A percentile compares a stretch with the other conserved stretches of the same genome.
These are phyloP conservation scores for Acomys russatus DNA, from an alignment of 2,797 vertebrate genomes.

Conservation along the genomic window DNA sequence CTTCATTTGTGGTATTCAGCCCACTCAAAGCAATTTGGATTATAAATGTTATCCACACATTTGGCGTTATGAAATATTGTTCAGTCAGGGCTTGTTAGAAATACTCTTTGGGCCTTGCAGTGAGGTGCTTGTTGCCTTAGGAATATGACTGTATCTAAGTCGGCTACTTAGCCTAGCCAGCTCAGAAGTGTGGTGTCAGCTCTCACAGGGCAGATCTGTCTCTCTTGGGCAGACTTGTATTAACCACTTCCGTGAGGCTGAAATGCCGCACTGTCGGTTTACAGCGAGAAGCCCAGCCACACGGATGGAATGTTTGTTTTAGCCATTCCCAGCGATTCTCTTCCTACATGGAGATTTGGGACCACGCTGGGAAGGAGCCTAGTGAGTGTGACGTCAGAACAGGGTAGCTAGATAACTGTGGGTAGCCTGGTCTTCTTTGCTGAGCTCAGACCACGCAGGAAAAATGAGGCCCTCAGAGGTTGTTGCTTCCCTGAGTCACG, in stretches of 20 bases:
- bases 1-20: conserved; percentile 35
- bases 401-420: not conserved
- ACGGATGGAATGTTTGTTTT: conserved; percentile 39
- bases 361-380: not conserved
- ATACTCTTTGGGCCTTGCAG: not conserved
- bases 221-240: not conserved
- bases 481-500: not conserved
- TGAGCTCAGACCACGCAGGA: not conserved
- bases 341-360: not conserved
- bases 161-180: not conserved
- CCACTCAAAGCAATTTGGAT: conserved; percentile 32
- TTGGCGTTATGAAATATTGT: not conserved
- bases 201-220: not conserved
- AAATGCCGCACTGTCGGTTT: conserved; percentile 10
- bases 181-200: conserved; percentile 3
- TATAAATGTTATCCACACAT: not conserved
- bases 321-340: conserved; percentile 20
- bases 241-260: conserved; percentile 8
- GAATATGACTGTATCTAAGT: not conserved
- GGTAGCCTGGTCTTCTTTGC: not conserved
- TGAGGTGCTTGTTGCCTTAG: not conserved
- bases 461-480: not conserved
- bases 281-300: conserved; percentile 13
- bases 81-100: conserved; percentile 26
- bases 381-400: not conserved